These are phyloP conservation scores for Cynocephalus volans DNA, from an alignment of 2,113 vertebrate genomes.

Conservation along the genomic window DNA sequence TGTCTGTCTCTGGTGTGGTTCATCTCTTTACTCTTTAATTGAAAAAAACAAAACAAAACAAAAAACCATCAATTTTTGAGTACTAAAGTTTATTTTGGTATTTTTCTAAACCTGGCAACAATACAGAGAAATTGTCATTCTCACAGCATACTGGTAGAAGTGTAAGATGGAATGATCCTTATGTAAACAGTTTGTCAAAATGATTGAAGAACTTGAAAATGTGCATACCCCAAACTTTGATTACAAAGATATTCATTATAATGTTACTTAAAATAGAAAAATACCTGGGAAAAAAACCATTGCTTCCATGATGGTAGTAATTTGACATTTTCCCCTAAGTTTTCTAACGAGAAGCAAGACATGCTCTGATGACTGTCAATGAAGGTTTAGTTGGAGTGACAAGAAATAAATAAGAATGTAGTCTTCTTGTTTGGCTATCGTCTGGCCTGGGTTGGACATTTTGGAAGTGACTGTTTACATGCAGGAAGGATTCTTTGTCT, in stretches of 20 bases:
- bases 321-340: neutral
- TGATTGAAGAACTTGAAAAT: neutral
- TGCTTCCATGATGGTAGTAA: neutral
- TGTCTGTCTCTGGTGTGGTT: neutral
- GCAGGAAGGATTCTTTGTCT: rapidly evolving
- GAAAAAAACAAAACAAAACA: neutral
- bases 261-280: neutral
- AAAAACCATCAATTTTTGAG: neutral
- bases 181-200: conserved; percentile 22
- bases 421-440: rapidly evolving
- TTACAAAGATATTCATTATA: neutral
- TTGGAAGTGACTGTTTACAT: rapidly evolving
- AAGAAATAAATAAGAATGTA: neutral
- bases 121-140: neutral
- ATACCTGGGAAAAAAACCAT: neutral
- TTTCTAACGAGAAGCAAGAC: neutral
- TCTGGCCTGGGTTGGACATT: rapidly evolving
- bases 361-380: neutral
- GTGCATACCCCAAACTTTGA: neutral
- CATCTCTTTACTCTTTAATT: neutral
- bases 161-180: rapidly evolving
- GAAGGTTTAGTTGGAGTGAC: neutral
- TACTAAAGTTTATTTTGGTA: neutral
- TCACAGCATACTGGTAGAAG: rapidly evolving
- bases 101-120: neutral